Conservation (phyloP, 2,797 vertebrate species). For the Poecilia velifera region DNA sequence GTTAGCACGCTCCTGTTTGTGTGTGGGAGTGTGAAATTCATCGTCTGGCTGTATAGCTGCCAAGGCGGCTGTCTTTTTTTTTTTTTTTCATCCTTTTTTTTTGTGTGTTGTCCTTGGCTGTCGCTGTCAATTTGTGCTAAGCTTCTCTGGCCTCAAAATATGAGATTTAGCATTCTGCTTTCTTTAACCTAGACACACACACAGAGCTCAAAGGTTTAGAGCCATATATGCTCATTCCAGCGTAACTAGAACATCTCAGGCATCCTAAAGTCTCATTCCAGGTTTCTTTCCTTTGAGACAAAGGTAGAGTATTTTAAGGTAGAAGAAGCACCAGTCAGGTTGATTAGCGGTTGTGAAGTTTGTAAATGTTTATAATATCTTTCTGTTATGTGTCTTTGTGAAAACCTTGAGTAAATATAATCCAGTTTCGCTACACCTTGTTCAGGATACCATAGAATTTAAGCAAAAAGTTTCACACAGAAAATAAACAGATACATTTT, state of each 20-base stretch:
- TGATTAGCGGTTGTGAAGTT: background rate
- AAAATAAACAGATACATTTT: background rate
- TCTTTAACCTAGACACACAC: background rate
- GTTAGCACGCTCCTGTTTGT: conserved; percentile 12
- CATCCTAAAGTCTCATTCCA: background rate
- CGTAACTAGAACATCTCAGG: background rate
- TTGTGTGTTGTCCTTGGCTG: conserved; percentile 7
- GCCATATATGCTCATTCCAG: background rate
- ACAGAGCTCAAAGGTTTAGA: conserved; percentile 3
- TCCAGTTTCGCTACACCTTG: background rate
- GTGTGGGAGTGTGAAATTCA: conserved; percentile 51
- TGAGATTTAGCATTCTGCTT: conserved; percentile 1
- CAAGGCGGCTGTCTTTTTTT: conserved; percentile 38
- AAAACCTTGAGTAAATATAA: background rate
- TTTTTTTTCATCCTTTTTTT: conserved; percentile 19
- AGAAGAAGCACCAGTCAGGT: background rate
- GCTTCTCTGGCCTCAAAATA: conserved; percentile 25
- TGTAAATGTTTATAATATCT: background rate
- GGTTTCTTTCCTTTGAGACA: background rate
- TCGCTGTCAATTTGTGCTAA: conserved; percentile 16
- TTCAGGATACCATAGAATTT: background rate
- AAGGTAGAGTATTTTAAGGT: background rate
- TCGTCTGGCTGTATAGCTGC: conserved; percentile 34
- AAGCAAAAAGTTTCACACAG: no score
- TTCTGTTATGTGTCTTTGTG: background rate